Conservation (phyloP, 2,888 invertebrate species). For the Diarsia dahlii region DNA sequence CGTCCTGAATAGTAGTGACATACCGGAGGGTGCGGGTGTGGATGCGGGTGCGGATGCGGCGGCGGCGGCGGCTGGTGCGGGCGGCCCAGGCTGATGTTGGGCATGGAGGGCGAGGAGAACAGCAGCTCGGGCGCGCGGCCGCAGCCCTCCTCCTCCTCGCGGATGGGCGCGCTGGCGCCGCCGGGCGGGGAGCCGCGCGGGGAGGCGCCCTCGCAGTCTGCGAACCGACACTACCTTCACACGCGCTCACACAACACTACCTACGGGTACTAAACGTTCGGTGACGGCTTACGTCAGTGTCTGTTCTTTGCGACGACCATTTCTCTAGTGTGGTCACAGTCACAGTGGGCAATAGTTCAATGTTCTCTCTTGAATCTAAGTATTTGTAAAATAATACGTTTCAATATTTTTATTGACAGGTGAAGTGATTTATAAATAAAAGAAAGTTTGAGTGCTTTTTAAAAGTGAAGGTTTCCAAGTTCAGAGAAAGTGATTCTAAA, state of each 20-base stretch:
- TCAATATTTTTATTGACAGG: not conserved
- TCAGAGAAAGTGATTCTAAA: not conserved
- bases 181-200: constrained; percentile 92
- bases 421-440: not conserved
- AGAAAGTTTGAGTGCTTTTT: not conserved
- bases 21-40: constrained; percentile 89
- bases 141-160: constrained; percentile 95
- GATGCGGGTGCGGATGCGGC: constrained; percentile 87
- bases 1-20: not conserved
- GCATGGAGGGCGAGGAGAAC: constrained; percentile 98
- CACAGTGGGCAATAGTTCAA: not conserved
- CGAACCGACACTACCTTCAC: not conserved
- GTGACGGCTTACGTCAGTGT: not conserved
- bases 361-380: constrained; percentile 24
- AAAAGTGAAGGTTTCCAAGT: not conserved
- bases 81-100: constrained; percentile 98
- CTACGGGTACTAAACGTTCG: too few species aligned
- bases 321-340: not conserved
- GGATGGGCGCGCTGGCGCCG: constrained; percentile 93
- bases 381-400: constrained; percentile 14
- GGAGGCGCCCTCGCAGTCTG: constrained; percentile 86
- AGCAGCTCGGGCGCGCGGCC: constrained; percentile 94
- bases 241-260: not conserved
- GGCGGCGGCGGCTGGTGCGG: constrained; percentile 93
- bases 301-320: not conserved